Evolutionary conservation across 2,888 invertebrate genomes (phyloP).

Genomic region (Eilema griseolum): DNA sequence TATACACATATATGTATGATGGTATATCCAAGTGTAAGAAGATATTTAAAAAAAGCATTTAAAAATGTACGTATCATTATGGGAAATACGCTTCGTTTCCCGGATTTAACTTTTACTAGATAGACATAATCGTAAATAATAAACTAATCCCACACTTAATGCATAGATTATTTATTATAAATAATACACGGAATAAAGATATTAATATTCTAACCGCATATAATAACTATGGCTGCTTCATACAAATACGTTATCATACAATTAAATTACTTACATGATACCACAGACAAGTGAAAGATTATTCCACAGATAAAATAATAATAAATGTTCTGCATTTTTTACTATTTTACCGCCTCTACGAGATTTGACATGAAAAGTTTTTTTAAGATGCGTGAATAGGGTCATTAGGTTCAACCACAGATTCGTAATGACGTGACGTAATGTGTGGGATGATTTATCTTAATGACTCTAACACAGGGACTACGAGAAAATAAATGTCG

Average conservation of each 20-base stretch:
- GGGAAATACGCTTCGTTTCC: neutral
- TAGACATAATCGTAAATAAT: neutral
- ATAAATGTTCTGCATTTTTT: neutral
- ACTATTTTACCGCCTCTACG: neutral
- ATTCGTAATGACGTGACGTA: constrained; percentile 30
- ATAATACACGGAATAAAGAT: neutral
- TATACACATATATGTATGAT: too few relatives aligned
- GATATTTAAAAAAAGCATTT: neutral
- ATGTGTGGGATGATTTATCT: constrained; percentile 28
- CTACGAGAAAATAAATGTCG: constrained; percentile 13
- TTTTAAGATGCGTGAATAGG: constrained; percentile 21
- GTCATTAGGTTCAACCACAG: constrained; percentile 28
- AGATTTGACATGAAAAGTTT: neutral
- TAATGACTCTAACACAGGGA: constrained; percentile 25
- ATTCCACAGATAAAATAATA: constrained; percentile 1
- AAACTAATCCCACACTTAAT: neutral
- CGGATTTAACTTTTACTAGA: neutral
- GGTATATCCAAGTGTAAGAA: too few relatives aligned
- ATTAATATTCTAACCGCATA: neutral
- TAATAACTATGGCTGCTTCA: neutral
- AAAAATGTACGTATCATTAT: neutral
- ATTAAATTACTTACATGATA: neutral
- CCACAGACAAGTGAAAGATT: neutral
- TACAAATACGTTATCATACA: neutral
- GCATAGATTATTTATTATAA: neutral